Base-by-base conservation (phyloP, 2,113 vertebrate genomes). In the Austrofundulus limnaeus region DNA sequence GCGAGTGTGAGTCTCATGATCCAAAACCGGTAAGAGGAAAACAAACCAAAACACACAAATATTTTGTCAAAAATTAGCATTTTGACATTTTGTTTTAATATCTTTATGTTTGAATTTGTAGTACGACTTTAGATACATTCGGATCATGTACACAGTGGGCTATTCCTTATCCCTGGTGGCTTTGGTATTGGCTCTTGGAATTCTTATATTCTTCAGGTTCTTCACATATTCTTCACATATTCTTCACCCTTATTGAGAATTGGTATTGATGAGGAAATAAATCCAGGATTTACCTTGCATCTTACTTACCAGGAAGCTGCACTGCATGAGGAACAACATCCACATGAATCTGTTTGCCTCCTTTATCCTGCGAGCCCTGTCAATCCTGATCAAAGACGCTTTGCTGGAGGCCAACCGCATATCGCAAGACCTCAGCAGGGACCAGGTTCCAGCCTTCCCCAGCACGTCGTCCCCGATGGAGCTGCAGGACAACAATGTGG, bases 281-380 rank as follows among this genome's bases (percentile, higher is more conserved):
- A 53, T 24, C 5, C 5, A 9, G 15, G 25, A 23, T 2, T 42
- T 20, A 3, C 2, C 7, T 37, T 48, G 38, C 47, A 5, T 46
- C 23, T 57, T 23, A 2, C 60, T 66, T 23, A 12, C 50, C 86
- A 98, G 97, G 89, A 96, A 95, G 60, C 92, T 99, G 69, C 96
- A 95, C 89, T 99, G 97, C 87, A 97, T 93, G 90, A 93, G 97
- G 72, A 99, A 97, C 90, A 96, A 95, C 76, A 96, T 98, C 91
- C 97, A 99, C 78, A 95, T 94, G 90, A 98, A 99, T 85, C 94
- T 99, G 75, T 98, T 99, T 60, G 92, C 91, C 51, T 98, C 97
- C 75, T 98, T 99, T 87, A 95, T 97, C 82, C 92, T 99, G 73
- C 94, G 92, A 83, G 94, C 94, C 0, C 17, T 94, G 77, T 95